These are phyloP conservation scores for Triplophysa bombifrons DNA, from an alignment of 2,797 vertebrate genomes.

Conservation along the genomic window DNA sequence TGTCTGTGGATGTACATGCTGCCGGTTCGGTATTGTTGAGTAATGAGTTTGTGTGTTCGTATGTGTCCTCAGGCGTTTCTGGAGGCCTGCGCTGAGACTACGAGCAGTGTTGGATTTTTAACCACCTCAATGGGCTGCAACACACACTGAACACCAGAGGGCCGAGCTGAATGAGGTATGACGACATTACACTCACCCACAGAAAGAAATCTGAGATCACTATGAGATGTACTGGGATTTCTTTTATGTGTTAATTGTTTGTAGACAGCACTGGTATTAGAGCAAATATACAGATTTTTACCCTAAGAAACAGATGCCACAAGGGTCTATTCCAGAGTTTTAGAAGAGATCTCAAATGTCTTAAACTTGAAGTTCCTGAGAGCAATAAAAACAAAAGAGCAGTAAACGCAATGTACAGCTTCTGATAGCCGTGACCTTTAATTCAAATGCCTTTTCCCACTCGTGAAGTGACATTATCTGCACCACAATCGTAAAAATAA, in stretches of 20 bases:
- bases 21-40: constrained; percentile 11
- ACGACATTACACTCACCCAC: constrained; percentile 3
- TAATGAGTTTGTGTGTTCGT: constrained; percentile 52
- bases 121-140: constrained; percentile 71
- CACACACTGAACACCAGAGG: constrained; percentile 69
- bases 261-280: not conserved
- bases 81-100: constrained; percentile 61
- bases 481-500: constrained; percentile 43
- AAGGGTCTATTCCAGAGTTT: not conserved
- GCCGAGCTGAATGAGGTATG: constrained; percentile 75
- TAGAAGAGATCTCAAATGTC: not conserved
- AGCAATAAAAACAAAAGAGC: too few relatives aligned
- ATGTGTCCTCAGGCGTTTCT: constrained; percentile 43
- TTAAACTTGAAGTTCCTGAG: not conserved
- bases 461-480: constrained; percentile 15
- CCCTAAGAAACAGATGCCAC: too few relatives aligned
- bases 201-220: not conserved
- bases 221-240: not conserved
- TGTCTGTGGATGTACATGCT: not conserved
- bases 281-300: too few relatives aligned
- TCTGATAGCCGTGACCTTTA: constrained; percentile 26
- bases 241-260: constrained; percentile 6
- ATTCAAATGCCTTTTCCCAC: constrained; percentile 11
- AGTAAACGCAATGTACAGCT: too few relatives aligned
- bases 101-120: constrained; percentile 65